A percentile compares a stretch with the other conserved stretches of the same genome.
Conservation (phyloP, 2,888 invertebrate genomes). For the Cantharis lateralis region DNA sequence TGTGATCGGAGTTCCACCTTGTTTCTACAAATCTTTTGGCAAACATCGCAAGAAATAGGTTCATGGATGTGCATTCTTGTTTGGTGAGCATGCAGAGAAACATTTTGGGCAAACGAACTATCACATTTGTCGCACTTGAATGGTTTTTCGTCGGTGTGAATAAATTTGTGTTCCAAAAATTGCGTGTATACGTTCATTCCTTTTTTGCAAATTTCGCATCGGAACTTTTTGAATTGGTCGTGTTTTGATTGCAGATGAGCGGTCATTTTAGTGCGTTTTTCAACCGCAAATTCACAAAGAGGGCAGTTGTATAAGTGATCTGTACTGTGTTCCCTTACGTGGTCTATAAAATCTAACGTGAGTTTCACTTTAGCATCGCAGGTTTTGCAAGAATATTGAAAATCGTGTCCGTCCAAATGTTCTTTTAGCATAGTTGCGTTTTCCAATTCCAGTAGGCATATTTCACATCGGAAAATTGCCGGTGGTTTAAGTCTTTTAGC, state of each 20-base stretch:
- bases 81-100: not conserved
- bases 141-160: conserved; percentile 3
- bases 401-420: conserved; percentile 6
- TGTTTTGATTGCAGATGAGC: not conserved
- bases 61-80: not conserved
- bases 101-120: not conserved
- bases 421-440: not conserved
- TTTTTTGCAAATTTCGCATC: not conserved
- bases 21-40: not conserved
- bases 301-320: conserved; percentile 3
- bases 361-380: not conserved
- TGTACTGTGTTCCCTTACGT: not conserved
- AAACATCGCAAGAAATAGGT: not conserved
- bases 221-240: not conserved
- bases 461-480: conserved; percentile 11
- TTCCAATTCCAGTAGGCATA: conserved; percentile 4
- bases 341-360: not conserved
- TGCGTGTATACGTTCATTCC: not conserved
- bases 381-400: conserved; percentile 1
- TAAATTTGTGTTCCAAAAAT: not conserved
- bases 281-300: conserved; percentile 5
- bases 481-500: not conserved
- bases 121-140: conserved; percentile 8
- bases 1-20: not conserved
- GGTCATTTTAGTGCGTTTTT: not conserved